phyloP scores from a whole-genome alignment of 2,113 vertebrate species.

The Riparia riparia region DNA sequence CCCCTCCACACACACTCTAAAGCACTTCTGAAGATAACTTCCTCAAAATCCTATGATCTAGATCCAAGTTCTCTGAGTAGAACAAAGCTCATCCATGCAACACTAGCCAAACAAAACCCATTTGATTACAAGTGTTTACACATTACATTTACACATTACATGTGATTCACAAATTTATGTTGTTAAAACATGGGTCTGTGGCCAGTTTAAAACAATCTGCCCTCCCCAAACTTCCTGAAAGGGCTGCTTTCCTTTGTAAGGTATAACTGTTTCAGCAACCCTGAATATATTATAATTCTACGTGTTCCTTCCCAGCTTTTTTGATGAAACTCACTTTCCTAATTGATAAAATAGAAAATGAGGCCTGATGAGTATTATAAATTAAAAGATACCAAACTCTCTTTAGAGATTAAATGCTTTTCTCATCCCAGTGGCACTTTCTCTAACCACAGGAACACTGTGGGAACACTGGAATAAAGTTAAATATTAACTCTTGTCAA shows the following conservation, averaged over 20 bases:
- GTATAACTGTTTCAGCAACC: background rate
- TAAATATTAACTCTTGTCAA: background rate
- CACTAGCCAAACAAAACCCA: background rate
- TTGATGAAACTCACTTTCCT: background rate
- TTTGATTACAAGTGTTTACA: background rate
- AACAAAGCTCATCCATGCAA: background rate
- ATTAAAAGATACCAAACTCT: background rate
- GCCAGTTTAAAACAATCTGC: background rate
- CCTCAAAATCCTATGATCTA: background rate
- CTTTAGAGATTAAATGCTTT: slow-evolving; percentile 28
- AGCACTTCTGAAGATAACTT: background rate
- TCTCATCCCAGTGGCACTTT: background rate
- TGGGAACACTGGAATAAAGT: background rate
- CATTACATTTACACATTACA: background rate
- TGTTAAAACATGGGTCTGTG: background rate
- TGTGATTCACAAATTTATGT: background rate
- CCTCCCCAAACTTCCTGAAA: background rate
- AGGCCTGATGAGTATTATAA: background rate
- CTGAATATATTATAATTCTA: background rate
- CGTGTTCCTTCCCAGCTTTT: background rate
- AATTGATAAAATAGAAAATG: background rate
- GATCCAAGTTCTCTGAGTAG: background rate
- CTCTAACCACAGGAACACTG: background rate
- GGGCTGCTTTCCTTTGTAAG: background rate
- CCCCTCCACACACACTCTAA: background rate